phyloP scores from a whole-genome alignment of 2,797 vertebrate species.

The Peromyscus eremicus region DNA sequence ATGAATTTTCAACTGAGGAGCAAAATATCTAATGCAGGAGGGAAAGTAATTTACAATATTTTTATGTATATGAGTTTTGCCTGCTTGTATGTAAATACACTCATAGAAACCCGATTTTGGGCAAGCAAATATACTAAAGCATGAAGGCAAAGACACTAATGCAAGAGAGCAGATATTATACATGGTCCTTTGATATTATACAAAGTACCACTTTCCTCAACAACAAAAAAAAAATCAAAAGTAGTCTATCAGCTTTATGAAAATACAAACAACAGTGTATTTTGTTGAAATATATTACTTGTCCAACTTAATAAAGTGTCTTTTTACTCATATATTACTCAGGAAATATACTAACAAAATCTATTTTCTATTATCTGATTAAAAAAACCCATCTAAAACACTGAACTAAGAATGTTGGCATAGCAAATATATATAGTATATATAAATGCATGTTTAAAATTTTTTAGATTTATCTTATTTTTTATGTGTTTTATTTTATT shows the following conservation, averaged over 20 bases:
- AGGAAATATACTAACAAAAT: slow-evolving; percentile 62
- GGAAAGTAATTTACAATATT: background rate
- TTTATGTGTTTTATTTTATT: background rate
- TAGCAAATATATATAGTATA: background rate
- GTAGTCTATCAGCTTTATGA: background rate
- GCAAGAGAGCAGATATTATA: background rate
- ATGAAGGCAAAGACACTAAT: background rate
- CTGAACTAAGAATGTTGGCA: slow-evolving; percentile 19
- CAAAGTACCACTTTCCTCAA: slow-evolving; percentile 12
- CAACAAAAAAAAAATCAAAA: slow-evolving; percentile 43
- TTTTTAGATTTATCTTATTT: background rate
- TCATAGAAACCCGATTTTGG: slow-evolving; percentile 6
- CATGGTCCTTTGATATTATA: background rate
- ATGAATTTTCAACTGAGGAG: background rate
- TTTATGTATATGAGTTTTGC: background rate
- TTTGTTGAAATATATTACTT: background rate
- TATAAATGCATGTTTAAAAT: background rate
- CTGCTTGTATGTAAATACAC: background rate
- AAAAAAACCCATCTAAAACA: slow-evolving; percentile 30
- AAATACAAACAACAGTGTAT: background rate
- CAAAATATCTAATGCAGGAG: slow-evolving; percentile 15
- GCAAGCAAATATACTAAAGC: background rate
- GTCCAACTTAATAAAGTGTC: slow-evolving; percentile 13
- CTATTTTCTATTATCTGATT: slow-evolving; percentile 42
- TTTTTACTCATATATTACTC: slow-evolving; percentile 36